These are phyloP conservation scores for Dyspetes luteomarginatus DNA, from an alignment of 2,888 invertebrate species.

Conservation along the genomic window DNA sequence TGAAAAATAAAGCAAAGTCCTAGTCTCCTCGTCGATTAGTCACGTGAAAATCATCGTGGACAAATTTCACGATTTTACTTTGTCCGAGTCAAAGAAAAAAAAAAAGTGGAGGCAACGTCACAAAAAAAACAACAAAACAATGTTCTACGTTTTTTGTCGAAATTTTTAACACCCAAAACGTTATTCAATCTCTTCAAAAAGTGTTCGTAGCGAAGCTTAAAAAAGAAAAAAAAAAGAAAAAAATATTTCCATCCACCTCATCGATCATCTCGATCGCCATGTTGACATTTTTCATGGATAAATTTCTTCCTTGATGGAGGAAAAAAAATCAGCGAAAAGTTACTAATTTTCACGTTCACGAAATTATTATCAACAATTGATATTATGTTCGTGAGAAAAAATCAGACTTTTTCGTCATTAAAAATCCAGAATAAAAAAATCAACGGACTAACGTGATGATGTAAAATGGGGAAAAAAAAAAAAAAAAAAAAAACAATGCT, in stretches of 20 bases:
- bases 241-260: background rate
- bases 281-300: background rate
- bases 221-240: background rate
- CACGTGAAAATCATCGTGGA: constrained; percentile 24
- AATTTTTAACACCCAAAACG: background rate
- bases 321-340: too few relatives aligned
- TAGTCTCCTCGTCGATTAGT: constrained; percentile 61
- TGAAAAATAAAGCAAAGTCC: constrained; percentile 69
- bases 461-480: constrained; percentile 20
- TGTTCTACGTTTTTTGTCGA: background rate
- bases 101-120: too few relatives aligned
- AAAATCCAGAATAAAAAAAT: constrained; percentile 2
- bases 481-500: constrained; percentile 13
- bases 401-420: constrained; percentile 10
- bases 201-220: background rate
- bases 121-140: constrained; percentile 10
- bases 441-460: constrained; percentile 4
- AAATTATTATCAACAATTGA: background rate
- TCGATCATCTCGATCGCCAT: background rate
- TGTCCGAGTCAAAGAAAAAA: background rate
- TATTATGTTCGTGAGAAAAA: constrained; percentile 1
- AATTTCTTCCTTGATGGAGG: background rate
- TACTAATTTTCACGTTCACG: too few relatives aligned
- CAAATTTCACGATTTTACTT: constrained; percentile 2
- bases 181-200: background rate